Evolutionary conservation across 2,113 vertebrate genomes (phyloP).

Genomic region (Esox niger): DNA sequence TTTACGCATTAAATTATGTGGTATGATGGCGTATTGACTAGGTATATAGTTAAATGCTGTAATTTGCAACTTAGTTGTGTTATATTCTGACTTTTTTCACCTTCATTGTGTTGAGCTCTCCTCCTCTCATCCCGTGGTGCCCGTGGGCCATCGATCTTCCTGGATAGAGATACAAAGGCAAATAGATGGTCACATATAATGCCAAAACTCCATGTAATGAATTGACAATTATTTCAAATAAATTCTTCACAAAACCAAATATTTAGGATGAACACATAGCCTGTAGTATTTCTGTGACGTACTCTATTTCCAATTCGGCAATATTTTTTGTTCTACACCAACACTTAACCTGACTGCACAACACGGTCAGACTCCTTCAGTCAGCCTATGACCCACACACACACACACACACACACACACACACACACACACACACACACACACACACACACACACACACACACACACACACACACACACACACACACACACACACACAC

Average conservation of each 20-base stretch:
- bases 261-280: neutral
- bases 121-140: slow-evolving; percentile 85
- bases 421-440: no score
- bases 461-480: no score
- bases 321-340: neutral
- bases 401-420: no score
- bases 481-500: no score
- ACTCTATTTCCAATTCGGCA: neutral
- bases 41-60: no score
- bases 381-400: neutral
- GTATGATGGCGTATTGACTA: no score
- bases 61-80: no score
- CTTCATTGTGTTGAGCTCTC: slow-evolving; percentile 91
- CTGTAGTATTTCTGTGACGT: neutral
- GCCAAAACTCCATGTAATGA: no score
- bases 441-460: no score
- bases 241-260: neutral
- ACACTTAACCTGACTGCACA: neutral
- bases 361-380: neutral
- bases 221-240: neutral
- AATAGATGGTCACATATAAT: neutral
- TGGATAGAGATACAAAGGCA: slow-evolving; percentile 49
- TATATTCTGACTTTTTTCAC: no score
- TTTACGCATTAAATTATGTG: no score
- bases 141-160: slow-evolving; percentile 85